Evolutionary conservation across 2,113 vertebrate genomes (phyloP).

Genomic region (Rattus rattus): DNA sequence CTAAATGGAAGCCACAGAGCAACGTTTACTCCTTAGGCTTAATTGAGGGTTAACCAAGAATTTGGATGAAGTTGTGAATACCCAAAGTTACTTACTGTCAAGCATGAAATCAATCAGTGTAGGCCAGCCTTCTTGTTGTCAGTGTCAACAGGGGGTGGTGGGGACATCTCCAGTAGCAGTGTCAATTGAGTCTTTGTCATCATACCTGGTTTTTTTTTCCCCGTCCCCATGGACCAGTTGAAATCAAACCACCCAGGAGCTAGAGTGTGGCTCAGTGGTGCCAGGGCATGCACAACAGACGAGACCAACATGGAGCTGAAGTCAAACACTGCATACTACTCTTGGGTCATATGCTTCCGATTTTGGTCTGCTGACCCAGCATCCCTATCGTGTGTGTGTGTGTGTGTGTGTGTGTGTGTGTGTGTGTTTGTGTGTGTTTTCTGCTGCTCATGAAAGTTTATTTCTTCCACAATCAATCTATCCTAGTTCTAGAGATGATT

Average conservation of each 20-base stretch:
- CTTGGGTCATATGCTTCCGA: neutral
- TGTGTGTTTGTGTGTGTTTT: neutral
- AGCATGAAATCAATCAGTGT: neutral
- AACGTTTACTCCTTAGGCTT: neutral
- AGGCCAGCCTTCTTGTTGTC: too few species aligned
- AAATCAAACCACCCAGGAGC: neutral
- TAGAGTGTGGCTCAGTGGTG: neutral
- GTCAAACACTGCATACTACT: neutral
- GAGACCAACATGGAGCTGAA: neutral
- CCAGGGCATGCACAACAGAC: neutral
- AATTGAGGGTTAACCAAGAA: neutral
- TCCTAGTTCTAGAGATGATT: constrained; percentile 43
- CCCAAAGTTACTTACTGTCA: neutral
- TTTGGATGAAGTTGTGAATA: neutral
- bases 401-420: neutral
- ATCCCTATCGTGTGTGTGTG: rapidly evolving
- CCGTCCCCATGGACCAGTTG: neutral
- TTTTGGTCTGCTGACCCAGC: constrained; percentile 9
- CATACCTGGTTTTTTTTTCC: neutral
- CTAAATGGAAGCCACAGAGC: neutral
- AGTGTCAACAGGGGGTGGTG: rapidly evolving
- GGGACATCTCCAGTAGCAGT: too few species aligned
- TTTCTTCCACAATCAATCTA: constrained; percentile 6
- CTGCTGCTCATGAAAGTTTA: neutral
- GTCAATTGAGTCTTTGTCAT: neutral